Base-by-base conservation (phyloP, 2,113 vertebrate genomes). In the Suncus etruscus region DNA sequence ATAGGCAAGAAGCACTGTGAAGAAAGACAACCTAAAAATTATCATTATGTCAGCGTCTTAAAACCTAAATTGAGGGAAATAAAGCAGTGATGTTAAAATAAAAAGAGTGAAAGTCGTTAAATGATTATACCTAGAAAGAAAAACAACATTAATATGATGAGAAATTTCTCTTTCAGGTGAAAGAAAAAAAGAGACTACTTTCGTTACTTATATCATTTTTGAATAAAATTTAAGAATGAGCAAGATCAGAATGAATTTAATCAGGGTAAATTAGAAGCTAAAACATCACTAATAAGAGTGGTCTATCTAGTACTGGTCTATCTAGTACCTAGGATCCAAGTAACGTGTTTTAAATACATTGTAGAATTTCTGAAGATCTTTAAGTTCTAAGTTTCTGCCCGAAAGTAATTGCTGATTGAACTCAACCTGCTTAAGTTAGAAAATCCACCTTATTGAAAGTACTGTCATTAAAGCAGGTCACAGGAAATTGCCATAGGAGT, bases 401-500 rank as follows among this genome's bases (percentile, higher is more conserved):
- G 50, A 47, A 86, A 86, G 90, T 80, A 91, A 92, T 94, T 94
- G 54, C 39, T 74, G 68, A 51, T 66, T 90, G 75, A 61, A 61
- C 58, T 68, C 25, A 87, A 31, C 25, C 63, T 90, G 76, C 79
- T 87, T 83, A 50, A 93, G 7, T 63, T 68, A 80, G 79, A 48
- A 82, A 87, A 51, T 85, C 58, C 88, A 90, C 88, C 80, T 93
- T 87, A 91, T 39, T 93, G 75, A 94, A 86, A 93, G 72, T 48
- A 3, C 1, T 77, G 68, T 48, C 54, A 89, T 94, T 91, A 95
- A 91, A 90, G 51, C 6, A 50, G 90, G 93, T 95, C 72, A 72
- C 63, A 88, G 83, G 45, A 89, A 93, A 94, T 89, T 91, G 68
- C 69, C 50, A 18, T 90, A 39, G 27, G 76, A 91, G 50, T 91